A percentile compares a stretch with the other conserved stretches of the same genome.
These are phyloP conservation scores for Xestia c-nigrum DNA, from an alignment of 2,888 invertebrate species.

Conservation along the genomic window DNA sequence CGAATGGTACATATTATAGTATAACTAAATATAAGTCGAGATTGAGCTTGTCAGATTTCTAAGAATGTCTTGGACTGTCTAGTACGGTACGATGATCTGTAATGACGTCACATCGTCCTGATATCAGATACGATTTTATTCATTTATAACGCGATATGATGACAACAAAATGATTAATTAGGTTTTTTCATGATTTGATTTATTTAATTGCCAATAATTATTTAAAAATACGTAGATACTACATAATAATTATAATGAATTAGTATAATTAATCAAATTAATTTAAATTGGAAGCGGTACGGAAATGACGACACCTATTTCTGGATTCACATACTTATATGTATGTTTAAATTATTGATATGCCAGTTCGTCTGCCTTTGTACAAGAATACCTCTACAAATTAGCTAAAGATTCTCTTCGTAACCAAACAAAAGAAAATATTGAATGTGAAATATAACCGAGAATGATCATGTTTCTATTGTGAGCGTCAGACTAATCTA, in stretches of 20 bases:
- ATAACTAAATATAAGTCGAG: not conserved
- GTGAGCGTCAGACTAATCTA: conserved; percentile 5
- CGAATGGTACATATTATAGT: conserved; percentile 1
- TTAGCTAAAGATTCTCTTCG: not conserved
- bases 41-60: conserved; percentile 10
- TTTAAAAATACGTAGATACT: not conserved
- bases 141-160: not conserved
- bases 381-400: not conserved
- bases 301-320: not conserved
- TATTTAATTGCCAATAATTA: not conserved
- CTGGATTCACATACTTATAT: too few relatives aligned
- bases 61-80: not conserved
- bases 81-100: not conserved
- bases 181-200: not conserved
- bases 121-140: not conserved
- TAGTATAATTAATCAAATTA: not conserved
- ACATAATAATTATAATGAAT: not conserved
- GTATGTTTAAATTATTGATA: too few relatives aligned
- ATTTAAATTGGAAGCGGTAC: conserved; percentile 1
- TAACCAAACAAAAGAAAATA: not conserved
- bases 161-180: not conserved
- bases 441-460: not conserved
- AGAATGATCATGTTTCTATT: conserved; percentile 5
- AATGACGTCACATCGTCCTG: not conserved
- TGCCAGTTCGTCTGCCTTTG: not conserved